Percentiles rank a stretch among this genome's conserved stretches.
These are phyloP conservation scores for Dynastes tityus DNA, from an alignment of 2,888 invertebrate species.

Conservation along the genomic window DNA sequence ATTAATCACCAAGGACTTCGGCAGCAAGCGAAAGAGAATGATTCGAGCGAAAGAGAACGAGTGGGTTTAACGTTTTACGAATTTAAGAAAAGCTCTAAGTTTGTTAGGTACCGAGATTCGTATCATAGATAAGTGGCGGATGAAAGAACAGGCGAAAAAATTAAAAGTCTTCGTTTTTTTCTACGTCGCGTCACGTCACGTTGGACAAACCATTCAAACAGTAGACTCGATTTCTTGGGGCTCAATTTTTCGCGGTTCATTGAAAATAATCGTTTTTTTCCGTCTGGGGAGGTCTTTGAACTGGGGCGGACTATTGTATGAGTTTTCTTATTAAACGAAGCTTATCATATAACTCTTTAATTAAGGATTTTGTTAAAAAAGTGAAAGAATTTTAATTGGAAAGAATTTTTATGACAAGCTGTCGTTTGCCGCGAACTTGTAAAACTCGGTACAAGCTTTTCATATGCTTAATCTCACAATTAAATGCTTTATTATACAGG, in stretches of 20 bases:
- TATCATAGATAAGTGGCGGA: slow-evolving; percentile 33
- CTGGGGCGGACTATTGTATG: too few relatives aligned
- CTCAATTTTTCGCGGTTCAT: slow-evolving; percentile 30
- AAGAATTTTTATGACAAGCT: too few relatives aligned
- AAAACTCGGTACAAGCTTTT: too few relatives aligned
- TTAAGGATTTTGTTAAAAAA: too few relatives aligned
- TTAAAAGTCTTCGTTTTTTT: slow-evolving; percentile 25
- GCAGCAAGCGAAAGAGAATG: not conserved
- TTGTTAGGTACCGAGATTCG: not conserved
- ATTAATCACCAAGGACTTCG: slow-evolving; percentile 62
- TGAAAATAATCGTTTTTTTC: slow-evolving; percentile 37
- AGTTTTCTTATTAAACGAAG: too few relatives aligned
- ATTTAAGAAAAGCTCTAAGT: not conserved
- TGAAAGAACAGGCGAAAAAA: slow-evolving; percentile 11
- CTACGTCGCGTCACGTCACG: not conserved
- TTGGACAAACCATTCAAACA: not conserved
- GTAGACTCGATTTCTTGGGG: slow-evolving; percentile 1
- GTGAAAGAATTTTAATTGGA: too few relatives aligned
- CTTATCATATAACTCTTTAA: too few relatives aligned
- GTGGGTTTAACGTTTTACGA: not conserved
- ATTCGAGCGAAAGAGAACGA: not conserved
- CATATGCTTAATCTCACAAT: too few relatives aligned
- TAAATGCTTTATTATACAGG: too few relatives aligned
- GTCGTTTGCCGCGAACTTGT: too few relatives aligned
- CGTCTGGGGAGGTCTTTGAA: too few relatives aligned